Base-by-base conservation (phyloP, 1,140 invertebrate species). In the Solenopsis fugax region DNA sequence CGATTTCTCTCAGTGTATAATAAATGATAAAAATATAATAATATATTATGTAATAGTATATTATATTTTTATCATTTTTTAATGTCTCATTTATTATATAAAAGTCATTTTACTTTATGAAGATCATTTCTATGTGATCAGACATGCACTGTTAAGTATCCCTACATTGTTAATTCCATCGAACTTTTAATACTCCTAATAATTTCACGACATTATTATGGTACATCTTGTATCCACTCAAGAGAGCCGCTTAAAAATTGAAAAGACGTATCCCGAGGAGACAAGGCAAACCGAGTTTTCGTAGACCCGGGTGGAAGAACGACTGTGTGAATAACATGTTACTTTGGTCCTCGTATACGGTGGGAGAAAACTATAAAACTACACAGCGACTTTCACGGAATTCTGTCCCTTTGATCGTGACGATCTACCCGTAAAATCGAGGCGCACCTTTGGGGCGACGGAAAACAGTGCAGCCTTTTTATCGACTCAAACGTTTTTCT, bases 371-470 rank as follows among this genome's bases (percentile, higher is more conserved):
- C 80, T 82, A 60, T 82, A 24, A 60, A 82, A 60, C 77, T 81
- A 56, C 54, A 82, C 50, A 48, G 67, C 52, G 24, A 82, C 80
- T 60, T 82, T 82, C 72, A 82, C 52, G 54, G 41, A 82, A 72
- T 56, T 75, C 18, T 9, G 45, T 84, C 24, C 41, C 67, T 82
- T 84, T 73, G 80, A 84, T 84, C 69, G 45, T 75, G 69, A 75
- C 54, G 69, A 84, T 75, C 58, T 84, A 75, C 13, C 54, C 69
- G 41, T 84, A 60, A 84, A 84, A 84, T 75, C 80, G 54, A 34
- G 18, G 24, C n/a, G 69, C 34, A 50, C 54, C 69, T 75, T 48
- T 60, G 80, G 80, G 6, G 13, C 69, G 69, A 60, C 29, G 37
- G 45, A 75, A 84, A 84, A 84, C 80, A 75, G 54, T n/a, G 37